These are phyloP conservation scores for Myripristis murdjan DNA, from an alignment of 2,797 vertebrate genomes.

Conservation along the genomic window DNA sequence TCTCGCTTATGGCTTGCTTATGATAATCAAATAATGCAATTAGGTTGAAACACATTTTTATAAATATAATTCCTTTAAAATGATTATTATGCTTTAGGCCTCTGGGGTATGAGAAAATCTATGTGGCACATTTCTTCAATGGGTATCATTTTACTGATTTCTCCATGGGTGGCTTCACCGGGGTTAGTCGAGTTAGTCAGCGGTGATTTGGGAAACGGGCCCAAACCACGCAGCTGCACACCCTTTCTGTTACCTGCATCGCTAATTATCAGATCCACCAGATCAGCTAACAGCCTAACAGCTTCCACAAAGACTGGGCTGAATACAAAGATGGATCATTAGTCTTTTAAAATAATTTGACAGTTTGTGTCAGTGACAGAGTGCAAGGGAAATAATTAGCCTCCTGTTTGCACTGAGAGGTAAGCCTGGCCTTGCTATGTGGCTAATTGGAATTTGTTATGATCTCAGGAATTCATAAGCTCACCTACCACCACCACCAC, in stretches of 20 bases:
- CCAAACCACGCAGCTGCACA: constrained; percentile 23
- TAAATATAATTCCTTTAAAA: constrained; percentile 50
- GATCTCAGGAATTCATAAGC: constrained; percentile 52
- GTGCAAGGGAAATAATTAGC: constrained; percentile 59
- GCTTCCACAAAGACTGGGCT: constrained; percentile 37
- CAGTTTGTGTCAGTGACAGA: constrained; percentile 54
- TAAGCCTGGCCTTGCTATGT: constrained; percentile 23
- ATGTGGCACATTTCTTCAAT: constrained; percentile 62
- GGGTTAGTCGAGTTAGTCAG: constrained; percentile 13
- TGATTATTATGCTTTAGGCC: constrained; percentile 37
- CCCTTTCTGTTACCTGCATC: constrained; percentile 32
- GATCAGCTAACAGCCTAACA: constrained; percentile 56
- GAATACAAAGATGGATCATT: constrained; percentile 43
- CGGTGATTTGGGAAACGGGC: not conserved
- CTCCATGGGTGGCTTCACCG: constrained; percentile 25
- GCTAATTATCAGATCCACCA: constrained; percentile 33
- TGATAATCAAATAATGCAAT: constrained; percentile 4
- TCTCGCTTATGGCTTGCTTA: not conserved
- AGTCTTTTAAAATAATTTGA: constrained; percentile 42
- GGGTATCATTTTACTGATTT: constrained; percentile 50
- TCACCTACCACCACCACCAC: too few species aligned
- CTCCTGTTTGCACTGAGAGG: constrained; percentile 42
- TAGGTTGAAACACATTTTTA: not conserved
- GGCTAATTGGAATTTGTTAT: constrained; percentile 61
- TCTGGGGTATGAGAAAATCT: constrained; percentile 40